These are phyloP conservation scores for Lota lota DNA, from an alignment of 2,113 vertebrate genomes.

Conservation along the genomic window DNA sequence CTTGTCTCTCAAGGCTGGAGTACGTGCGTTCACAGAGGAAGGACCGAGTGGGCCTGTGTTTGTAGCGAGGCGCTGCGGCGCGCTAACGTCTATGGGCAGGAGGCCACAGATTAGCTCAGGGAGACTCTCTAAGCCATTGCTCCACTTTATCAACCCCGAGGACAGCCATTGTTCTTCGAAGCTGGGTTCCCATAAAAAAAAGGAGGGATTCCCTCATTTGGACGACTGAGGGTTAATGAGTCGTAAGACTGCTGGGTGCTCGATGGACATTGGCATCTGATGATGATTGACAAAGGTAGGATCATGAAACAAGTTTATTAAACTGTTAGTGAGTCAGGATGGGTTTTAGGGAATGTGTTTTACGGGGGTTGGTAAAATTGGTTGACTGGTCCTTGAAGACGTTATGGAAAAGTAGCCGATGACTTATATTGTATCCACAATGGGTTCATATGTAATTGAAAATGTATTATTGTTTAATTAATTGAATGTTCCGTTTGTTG, in stretches of 20 bases:
- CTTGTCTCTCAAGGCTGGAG: too few species aligned
- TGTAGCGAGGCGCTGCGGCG: not conserved
- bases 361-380: too few species aligned
- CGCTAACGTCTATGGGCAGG: constrained; percentile 1
- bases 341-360: too few species aligned
- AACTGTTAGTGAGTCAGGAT: constrained; percentile 6
- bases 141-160: not conserved
- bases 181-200: constrained; percentile 11
- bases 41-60: not conserved
- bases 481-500: too few species aligned
- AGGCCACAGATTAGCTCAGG: too few species aligned
- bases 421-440: too few species aligned
- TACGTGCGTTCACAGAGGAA: not conserved
- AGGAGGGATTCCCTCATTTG: constrained; percentile 22
- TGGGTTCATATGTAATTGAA: too few species aligned
- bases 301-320: constrained; percentile 24
- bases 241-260: constrained; percentile 38
- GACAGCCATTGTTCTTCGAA: constrained; percentile 14
- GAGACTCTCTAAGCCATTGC: constrained; percentile 1
- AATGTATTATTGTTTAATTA: too few species aligned
- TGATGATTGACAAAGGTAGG: constrained; percentile 2
- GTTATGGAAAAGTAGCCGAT: too few species aligned
- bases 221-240: constrained; percentile 53
- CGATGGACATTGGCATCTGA: constrained; percentile 26
- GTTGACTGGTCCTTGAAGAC: too few species aligned